Base-by-base conservation (phyloP, 2,797 vertebrate species). In the Urosaurus nigricauda region DNA sequence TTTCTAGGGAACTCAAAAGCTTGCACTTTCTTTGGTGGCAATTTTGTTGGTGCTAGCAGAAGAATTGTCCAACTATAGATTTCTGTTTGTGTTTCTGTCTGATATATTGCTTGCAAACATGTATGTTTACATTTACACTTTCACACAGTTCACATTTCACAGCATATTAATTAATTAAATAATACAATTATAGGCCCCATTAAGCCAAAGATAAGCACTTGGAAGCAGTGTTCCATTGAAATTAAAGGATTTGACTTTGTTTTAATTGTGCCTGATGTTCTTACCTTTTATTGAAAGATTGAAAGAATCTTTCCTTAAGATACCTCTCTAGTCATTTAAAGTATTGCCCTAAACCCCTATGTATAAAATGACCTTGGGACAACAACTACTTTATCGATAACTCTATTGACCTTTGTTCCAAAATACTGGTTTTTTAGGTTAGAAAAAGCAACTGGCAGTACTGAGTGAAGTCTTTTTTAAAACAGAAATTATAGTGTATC, bases 401-500 rank as follows among this genome's bases (percentile, higher is more conserved):
- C 70, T 93, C 94, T 86, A 79, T 94, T 94, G 92, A 95, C 90
- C 89, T 95, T 94, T 89, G 21, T 94, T 94, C 92, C 17, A 43
- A 68, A 88, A 37, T 71, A 29, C 51, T 93, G 84, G 93, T 95
- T 94, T 95, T 86, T 94, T 95, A 90, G 65, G 47, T 51, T 56
- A 70, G n/a, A 75, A 75, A 32, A 73, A 60, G 47, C 32, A 74
- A 51, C 65, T 53, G 58, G 70, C 71, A 35, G 19, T 65, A 74
- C 19, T 51, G 71, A 37, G 58, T 83, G 73, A 83, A 88, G 35
- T 95, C 91, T 95, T 91, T 95, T 92, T 82, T 94, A 93, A 89
- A 88, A 90, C 91, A 93, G 93, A 95, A 96, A 94, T 95, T 93
- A 90, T 91, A 91, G 92, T 26, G 16, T 96, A 93, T 91, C 91